Percentiles rank a stretch among this genome's conserved stretches.
Evolutionary conservation across 2,797 vertebrate genomes (phyloP).

Genomic region (Xenentodon cancila): DNA sequence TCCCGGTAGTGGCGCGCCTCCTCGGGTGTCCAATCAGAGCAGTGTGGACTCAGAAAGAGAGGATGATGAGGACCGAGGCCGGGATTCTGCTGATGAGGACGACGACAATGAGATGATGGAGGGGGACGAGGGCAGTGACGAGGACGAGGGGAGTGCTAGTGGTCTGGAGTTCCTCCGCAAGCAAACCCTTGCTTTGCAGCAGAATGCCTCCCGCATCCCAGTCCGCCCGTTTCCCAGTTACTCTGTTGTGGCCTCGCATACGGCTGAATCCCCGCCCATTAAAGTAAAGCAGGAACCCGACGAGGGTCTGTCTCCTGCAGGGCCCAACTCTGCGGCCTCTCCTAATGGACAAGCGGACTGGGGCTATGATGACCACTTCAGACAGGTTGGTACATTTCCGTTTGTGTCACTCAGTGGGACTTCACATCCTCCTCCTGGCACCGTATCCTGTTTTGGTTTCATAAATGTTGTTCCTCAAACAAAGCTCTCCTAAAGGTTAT

Average conservation of each 20-base stretch:
- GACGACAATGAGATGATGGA: conserved; percentile 83
- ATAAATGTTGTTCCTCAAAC: background rate
- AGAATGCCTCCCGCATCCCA: conserved; percentile 68
- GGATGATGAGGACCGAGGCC: conserved; percentile 78
- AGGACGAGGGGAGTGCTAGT: conserved; percentile 71
- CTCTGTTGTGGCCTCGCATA: conserved; percentile 65
- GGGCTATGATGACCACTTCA: conserved; percentile 90
- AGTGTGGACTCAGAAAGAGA: conserved; percentile 85
- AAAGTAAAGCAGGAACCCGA: conserved; percentile 86
- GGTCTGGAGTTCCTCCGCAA: conserved; percentile 85
- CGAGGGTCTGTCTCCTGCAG: conserved; percentile 82
- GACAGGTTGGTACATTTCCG: conserved; percentile 86
- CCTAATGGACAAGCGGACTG: conserved; percentile 85
- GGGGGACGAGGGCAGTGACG: conserved; percentile 87
- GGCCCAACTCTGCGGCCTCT: conserved; percentile 75
- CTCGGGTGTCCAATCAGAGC: conserved; percentile 83
- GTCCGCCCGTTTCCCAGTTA: conserved; percentile 67
- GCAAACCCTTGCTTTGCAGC: conserved; percentile 83
- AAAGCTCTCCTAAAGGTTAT: background rate
- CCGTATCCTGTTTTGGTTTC: background rate
- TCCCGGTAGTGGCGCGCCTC: conserved; percentile 55
- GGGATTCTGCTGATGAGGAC: conserved; percentile 77
- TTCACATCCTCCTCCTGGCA: conserved; percentile 1
- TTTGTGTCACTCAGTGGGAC: background rate
- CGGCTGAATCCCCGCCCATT: conserved; percentile 72